A percentile compares a stretch with the other conserved stretches of the same genome.
Evolutionary conservation across 2,888 invertebrate genomes (phyloP).

Genomic region (Pardosa pseudoannulata): DNA sequence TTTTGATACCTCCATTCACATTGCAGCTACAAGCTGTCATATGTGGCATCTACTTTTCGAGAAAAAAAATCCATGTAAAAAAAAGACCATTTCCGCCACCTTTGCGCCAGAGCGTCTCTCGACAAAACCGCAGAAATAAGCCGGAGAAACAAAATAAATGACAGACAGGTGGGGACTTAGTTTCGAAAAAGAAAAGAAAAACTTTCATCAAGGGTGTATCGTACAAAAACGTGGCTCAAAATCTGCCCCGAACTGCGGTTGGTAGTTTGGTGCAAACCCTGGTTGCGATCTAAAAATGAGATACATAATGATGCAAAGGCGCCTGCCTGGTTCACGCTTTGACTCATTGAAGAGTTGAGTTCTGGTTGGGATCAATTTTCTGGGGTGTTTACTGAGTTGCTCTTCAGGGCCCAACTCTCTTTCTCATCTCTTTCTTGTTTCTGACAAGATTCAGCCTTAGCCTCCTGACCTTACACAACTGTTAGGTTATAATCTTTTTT

Average conservation of each 20-base stretch:
- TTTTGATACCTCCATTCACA: not conserved
- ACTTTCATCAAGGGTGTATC: constrained; percentile 26
- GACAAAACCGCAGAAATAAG: constrained; percentile 55
- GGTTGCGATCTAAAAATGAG: not conserved
- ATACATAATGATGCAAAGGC: constrained; percentile 13
- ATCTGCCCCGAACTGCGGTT: constrained; percentile 20
- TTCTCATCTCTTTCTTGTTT: too few relatives aligned
- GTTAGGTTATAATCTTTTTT: not conserved
- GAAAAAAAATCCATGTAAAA: not conserved
- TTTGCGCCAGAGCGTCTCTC: constrained; percentile 53
- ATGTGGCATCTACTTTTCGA: not conserved
- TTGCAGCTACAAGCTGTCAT: constrained; percentile 2
- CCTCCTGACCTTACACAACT: too few relatives aligned
- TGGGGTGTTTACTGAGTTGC: not conserved
- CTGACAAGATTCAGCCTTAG: too few relatives aligned
- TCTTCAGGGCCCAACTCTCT: too few relatives aligned
- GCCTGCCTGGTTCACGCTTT: constrained; percentile 1
- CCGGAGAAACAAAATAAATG: constrained; percentile 42
- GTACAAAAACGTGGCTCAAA: constrained; percentile 18
- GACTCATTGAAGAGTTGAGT: constrained; percentile 1
- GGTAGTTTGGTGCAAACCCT: not conserved
- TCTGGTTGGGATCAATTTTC: not conserved
- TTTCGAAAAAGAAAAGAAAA: constrained; percentile 17
- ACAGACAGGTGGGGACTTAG: constrained; percentile 56
- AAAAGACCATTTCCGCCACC: constrained; percentile 55